Conservation (phyloP, 2,888 invertebrate species). For the Cryptocephalus moraei region DNA sequence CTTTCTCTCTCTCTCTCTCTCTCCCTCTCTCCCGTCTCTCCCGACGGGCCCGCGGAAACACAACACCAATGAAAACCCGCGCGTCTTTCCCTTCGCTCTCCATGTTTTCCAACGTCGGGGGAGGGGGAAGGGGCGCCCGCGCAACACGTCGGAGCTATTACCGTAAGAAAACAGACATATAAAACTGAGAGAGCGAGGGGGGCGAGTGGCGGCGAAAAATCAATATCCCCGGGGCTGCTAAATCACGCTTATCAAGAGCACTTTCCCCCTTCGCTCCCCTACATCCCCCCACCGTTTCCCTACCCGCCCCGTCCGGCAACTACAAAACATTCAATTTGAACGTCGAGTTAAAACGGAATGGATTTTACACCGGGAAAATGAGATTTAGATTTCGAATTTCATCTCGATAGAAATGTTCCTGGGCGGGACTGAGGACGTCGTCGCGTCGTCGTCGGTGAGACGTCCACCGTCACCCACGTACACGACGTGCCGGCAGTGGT, state of each 20-base stretch:
- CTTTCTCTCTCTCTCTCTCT: not conserved
- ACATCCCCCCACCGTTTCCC: slow-evolving; percentile 20
- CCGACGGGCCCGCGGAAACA: slow-evolving; percentile 30
- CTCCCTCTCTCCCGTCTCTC: too few relatives aligned
- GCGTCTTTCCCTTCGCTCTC: slow-evolving; percentile 33
- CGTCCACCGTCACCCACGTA: too few relatives aligned
- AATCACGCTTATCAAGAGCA: slow-evolving; percentile 56
- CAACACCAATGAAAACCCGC: slow-evolving; percentile 33
- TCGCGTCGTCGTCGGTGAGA: too few relatives aligned
- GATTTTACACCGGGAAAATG: slow-evolving; percentile 41
- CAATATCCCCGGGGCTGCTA: slow-evolving; percentile 63
- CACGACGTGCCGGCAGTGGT: too few relatives aligned
- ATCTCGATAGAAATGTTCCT: not conserved
- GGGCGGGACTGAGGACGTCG: too few relatives aligned
- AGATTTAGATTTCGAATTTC: slow-evolving; percentile 4
- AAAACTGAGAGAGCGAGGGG: slow-evolving; percentile 36
- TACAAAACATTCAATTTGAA: slow-evolving; percentile 51
- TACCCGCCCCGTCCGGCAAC: slow-evolving; percentile 22
- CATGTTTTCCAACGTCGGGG: slow-evolving; percentile 30
- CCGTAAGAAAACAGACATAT: slow-evolving; percentile 48
- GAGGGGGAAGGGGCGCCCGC: slow-evolving; percentile 35
- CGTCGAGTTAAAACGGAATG: slow-evolving; percentile 50
- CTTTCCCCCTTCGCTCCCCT: slow-evolving; percentile 31
- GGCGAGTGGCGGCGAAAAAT: slow-evolving; percentile 31
- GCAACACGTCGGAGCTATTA: slow-evolving; percentile 42